A percentile compares a stretch with the other conserved stretches of the same genome.
phyloP scores from a whole-genome alignment of 2,797 vertebrate species.

The Gobio occitaniae region DNA sequence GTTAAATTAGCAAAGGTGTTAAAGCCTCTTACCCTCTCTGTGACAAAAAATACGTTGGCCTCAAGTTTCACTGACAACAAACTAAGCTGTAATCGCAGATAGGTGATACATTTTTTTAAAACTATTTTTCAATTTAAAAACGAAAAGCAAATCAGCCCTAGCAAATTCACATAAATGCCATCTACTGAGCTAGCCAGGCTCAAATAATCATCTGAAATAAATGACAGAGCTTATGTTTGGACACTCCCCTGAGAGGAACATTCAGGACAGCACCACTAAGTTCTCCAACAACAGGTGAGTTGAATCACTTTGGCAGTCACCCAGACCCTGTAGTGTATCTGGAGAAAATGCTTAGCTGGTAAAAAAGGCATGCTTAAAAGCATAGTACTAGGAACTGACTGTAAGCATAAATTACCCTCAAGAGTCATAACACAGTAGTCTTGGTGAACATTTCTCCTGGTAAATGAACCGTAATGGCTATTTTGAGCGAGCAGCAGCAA shows the following conservation, averaged over 20 bases:
- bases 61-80: slow-evolving; percentile 15
- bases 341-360: slow-evolving; percentile 36
- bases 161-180: background rate
- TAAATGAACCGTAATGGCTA: slow-evolving; percentile 2
- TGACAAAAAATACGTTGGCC: slow-evolving; percentile 9
- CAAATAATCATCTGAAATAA: slow-evolving; percentile 16
- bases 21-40: slow-evolving; percentile 18
- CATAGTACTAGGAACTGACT: slow-evolving; percentile 7
- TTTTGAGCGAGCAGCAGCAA: slow-evolving; percentile 28
- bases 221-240: slow-evolving; percentile 30
- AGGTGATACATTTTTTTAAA: background rate
- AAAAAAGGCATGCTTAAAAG: slow-evolving; percentile 27
- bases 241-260: slow-evolving; percentile 33
- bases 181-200: background rate
- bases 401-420: slow-evolving; percentile 13
- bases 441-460: slow-evolving; percentile 11
- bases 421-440: slow-evolving; percentile 22
- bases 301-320: slow-evolving; percentile 34
- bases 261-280: slow-evolving; percentile 31
- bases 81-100: background rate
- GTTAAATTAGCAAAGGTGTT: slow-evolving; percentile 39
- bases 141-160: background rate
- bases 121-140: background rate
- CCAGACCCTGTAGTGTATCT: slow-evolving; percentile 29
- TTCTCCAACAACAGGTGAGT: slow-evolving; percentile 25